These are phyloP conservation scores for Cosmia trapezina DNA, from an alignment of 2,888 invertebrate genomes.

Conservation along the genomic window DNA sequence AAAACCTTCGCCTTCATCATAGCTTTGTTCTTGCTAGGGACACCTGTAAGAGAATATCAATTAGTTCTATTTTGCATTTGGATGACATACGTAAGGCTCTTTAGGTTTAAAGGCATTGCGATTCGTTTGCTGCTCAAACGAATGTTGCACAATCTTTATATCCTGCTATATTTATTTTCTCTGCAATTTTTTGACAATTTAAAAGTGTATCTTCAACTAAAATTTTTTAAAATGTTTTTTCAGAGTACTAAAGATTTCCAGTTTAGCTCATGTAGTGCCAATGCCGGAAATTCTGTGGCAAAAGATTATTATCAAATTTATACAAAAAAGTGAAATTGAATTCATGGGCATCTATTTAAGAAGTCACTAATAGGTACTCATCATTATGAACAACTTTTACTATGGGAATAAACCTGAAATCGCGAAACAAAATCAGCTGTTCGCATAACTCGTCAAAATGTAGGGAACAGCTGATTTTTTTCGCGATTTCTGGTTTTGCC, in stretches of 20 bases:
- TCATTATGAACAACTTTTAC: too few species aligned
- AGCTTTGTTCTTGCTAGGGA: constrained; percentile 84
- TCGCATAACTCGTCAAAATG: too few species aligned
- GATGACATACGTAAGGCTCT: background rate
- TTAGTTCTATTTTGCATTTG: background rate
- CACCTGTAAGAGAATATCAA: constrained; percentile 69
- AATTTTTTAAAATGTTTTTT: background rate
- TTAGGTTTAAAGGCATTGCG: background rate
- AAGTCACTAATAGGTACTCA: too few species aligned
- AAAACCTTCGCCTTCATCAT: constrained; percentile 87
- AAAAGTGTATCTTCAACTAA: background rate
- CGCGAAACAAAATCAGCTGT: too few species aligned
- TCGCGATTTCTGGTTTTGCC: too few species aligned
- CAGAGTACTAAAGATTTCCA: background rate
- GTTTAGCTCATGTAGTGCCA: background rate
- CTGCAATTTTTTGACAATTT: background rate
- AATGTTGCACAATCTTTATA: background rate
- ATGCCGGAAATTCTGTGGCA: background rate
- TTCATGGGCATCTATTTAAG: too few species aligned
- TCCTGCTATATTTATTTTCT: background rate
- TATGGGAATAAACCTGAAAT: too few species aligned
- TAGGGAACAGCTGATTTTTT: too few species aligned
- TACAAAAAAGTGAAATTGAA: too few species aligned
- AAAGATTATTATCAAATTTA: background rate
- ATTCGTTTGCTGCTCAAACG: background rate